Conservation (phyloP, 2,888 invertebrate species). For the Apoda limacodes region DNA sequence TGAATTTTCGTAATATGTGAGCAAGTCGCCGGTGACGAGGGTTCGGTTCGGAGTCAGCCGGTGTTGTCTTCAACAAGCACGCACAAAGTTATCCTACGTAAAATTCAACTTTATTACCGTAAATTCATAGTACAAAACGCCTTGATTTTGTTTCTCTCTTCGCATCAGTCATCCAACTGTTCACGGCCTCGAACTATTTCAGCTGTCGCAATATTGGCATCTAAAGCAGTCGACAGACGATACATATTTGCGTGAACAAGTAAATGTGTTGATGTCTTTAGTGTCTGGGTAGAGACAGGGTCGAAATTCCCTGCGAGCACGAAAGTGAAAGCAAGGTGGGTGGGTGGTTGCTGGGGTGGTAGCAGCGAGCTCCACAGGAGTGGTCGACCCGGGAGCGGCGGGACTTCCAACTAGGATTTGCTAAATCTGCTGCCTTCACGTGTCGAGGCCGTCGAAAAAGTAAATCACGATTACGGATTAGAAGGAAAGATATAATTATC, state of each 20-base stretch:
- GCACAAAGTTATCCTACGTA: too few species aligned
- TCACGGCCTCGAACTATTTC: slow-evolving; percentile 51
- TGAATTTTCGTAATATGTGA: too few species aligned
- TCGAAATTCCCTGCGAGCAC: slow-evolving; percentile 61
- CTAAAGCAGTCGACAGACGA: slow-evolving; percentile 27
- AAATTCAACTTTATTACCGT: too few species aligned
- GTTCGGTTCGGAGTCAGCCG: slow-evolving; percentile 55
- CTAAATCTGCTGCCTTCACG: slow-evolving; percentile 61
- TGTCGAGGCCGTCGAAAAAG: slow-evolving; percentile 32
- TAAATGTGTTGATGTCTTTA: too few species aligned
- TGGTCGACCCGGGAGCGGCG: slow-evolving; percentile 50
- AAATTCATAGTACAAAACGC: too few species aligned
- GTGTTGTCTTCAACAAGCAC: slow-evolving; percentile 62
- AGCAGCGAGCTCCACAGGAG: slow-evolving; percentile 50
- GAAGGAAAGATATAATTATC: slow-evolving; percentile 1
- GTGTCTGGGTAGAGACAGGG: too few species aligned
- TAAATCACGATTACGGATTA: background rate
- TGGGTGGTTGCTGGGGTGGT: slow-evolving; percentile 52
- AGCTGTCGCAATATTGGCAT: slow-evolving; percentile 35
- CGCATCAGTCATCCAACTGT: slow-evolving; percentile 55
- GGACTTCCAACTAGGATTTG: slow-evolving; percentile 61
- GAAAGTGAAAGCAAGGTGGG: slow-evolving; percentile 51
- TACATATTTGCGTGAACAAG: slow-evolving; percentile 27
- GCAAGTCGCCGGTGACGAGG: slow-evolving; percentile 56
- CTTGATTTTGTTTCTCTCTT: too few species aligned